Conservation (phyloP, 2,888 invertebrate genomes). For the Brachypalpus laphriformis region DNA sequence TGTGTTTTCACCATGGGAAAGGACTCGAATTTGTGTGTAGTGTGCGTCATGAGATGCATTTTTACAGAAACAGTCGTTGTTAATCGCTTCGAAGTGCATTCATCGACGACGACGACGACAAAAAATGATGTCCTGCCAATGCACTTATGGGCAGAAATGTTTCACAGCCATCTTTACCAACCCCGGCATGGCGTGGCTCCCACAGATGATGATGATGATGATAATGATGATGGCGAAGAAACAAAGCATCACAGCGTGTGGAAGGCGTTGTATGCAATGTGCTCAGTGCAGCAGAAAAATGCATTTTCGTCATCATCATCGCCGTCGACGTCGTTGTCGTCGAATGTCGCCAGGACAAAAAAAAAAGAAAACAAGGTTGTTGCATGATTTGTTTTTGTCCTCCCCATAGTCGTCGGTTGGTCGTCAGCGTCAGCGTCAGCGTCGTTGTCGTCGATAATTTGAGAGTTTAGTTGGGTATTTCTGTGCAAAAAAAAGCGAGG, state of each 20-base stretch:
- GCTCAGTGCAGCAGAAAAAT: conserved; percentile 72
- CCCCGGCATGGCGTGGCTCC: conserved; percentile 19
- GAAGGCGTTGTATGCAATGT: conserved; percentile 57
- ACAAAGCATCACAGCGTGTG: conserved; percentile 41
- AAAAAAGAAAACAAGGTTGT: conserved; percentile 21
- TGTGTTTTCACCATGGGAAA: conserved; percentile 45
- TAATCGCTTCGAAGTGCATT: conserved; percentile 67
- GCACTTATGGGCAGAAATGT: conserved; percentile 59
- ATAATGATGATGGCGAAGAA: conserved; percentile 39
- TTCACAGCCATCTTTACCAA: conserved; percentile 36
- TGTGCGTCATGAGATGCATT: conserved; percentile 55
- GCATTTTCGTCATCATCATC: conserved; percentile 62
- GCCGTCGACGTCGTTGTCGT: conserved; percentile 18
- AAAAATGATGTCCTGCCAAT: conserved; percentile 72
- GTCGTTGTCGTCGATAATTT: conserved; percentile 61
- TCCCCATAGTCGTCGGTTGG: background rate
- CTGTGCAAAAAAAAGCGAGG: conserved; percentile 23
- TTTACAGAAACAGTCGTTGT: conserved; percentile 63
- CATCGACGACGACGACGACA: conserved; percentile 42
- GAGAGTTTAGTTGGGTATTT: conserved; percentile 64
- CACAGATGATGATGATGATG: conserved; percentile 37
- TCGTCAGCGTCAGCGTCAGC: conserved; percentile 45
- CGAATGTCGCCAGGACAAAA: conserved; percentile 42
- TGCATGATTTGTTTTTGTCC: conserved; percentile 63
- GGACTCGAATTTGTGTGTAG: conserved; percentile 28